Percentiles rank a stretch among this genome's conserved stretches.
These are phyloP conservation scores for Drosophila birchii DNA, from an alignment of 2,888 invertebrate species.

Conservation along the genomic window DNA sequence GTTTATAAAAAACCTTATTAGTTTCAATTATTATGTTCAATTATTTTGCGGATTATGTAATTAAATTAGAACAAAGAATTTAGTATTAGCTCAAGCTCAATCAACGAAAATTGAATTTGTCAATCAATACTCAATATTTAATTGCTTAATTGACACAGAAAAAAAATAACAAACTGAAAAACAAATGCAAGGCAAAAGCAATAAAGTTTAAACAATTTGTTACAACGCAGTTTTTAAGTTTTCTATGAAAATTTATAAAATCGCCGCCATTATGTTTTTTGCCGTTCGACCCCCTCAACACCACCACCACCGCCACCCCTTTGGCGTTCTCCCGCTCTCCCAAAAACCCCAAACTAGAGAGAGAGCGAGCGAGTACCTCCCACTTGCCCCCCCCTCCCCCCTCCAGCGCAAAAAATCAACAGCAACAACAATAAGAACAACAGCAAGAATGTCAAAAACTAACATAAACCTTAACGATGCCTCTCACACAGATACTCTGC, in stretches of 20 bases:
- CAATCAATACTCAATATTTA: constrained; percentile 26
- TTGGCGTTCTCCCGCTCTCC: constrained; percentile 22
- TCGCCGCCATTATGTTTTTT: constrained; percentile 79
- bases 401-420: constrained; percentile 41
- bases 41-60: constrained; percentile 14
- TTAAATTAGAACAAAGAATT: background rate
- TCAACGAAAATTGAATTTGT: constrained; percentile 20
- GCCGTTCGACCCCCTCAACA: constrained; percentile 21
- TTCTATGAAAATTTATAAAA: constrained; percentile 71
- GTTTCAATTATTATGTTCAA: background rate
- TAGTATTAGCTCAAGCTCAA: constrained; percentile 10
- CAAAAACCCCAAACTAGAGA: constrained; percentile 28
- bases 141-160: constrained; percentile 40
- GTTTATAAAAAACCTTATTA: background rate
- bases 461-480: constrained; percentile 61
- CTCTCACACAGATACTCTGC: constrained; percentile 35
- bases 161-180: constrained; percentile 16
- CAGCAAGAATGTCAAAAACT: constrained; percentile 76
- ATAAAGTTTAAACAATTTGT: constrained; percentile 73
- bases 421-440: constrained; percentile 52
- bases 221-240: constrained; percentile 77
- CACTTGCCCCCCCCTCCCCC: constrained; percentile 54
- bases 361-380: constrained; percentile 57
- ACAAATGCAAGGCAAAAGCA: constrained; percentile 38
- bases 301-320: constrained; percentile 30